Evolutionary conservation across 23 tunicate species (phyloP).

Genomic region (Styela clava): DNA sequence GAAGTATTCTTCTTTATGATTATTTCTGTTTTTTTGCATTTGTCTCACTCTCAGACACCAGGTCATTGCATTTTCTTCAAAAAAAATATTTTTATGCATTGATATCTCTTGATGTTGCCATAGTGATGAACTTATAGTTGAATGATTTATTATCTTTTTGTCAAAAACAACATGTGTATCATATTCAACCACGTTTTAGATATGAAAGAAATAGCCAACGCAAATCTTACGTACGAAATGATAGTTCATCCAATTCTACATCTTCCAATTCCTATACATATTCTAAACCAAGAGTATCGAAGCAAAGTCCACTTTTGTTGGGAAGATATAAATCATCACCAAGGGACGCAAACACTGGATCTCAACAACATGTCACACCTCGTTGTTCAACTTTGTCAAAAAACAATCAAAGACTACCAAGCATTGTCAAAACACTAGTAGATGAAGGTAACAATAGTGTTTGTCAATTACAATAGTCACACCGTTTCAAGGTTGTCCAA

Average conservation of each 20-base stretch:
- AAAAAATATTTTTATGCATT: too few species aligned
- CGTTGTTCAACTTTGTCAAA: neutral
- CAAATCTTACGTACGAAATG: neutral
- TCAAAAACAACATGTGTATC: too few species aligned
- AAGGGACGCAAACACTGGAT: neutral
- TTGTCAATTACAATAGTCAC: neutral
- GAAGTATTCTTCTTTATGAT: too few species aligned
- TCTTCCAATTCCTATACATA: neutral
- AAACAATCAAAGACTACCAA: neutral
- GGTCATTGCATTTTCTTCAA: too few species aligned
- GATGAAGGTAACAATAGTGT: constrained; percentile 6
- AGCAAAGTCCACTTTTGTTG: neutral
- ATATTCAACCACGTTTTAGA: too few species aligned
- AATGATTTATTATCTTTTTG: too few species aligned
- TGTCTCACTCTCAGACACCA: too few species aligned
- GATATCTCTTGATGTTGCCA: too few species aligned
- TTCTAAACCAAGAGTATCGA: constrained; percentile 9
- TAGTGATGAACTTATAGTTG: too few species aligned
- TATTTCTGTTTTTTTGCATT: too few species aligned
- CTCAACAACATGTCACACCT: neutral
- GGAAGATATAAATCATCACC: neutral
- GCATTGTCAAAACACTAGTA: neutral
- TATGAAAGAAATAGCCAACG: neutral
- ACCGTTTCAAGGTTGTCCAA: too few species aligned
- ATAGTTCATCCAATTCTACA: neutral